phyloP scores from a whole-genome alignment of 2,797 vertebrate genomes.

The Peromyscus melanophrys region DNA sequence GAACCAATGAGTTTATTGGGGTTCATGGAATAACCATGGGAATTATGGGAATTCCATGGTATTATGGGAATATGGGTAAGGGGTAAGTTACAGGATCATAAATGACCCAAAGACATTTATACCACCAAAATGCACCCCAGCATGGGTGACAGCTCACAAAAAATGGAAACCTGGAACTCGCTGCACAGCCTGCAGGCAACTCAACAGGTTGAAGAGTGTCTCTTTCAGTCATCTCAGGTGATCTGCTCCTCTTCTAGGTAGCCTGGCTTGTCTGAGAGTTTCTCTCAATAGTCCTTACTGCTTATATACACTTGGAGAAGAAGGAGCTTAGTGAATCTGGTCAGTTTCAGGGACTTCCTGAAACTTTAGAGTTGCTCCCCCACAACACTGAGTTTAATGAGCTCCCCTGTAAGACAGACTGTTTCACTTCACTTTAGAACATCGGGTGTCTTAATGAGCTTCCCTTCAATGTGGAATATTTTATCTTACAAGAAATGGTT shows the following conservation, averaged over 20 bases:
- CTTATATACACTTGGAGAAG: background rate
- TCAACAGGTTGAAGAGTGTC: background rate
- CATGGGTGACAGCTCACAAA: background rate
- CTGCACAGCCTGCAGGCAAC: background rate
- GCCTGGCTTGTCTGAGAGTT: background rate
- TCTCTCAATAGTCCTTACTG: background rate
- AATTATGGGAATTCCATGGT: no score
- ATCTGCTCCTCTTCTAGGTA: background rate
- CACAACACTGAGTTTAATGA: background rate
- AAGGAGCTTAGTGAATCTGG: background rate
- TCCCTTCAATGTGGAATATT: background rate
- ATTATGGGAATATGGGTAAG: background rate
- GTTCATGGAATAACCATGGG: no score
- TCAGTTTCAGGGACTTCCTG: background rate
- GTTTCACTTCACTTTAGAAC: background rate
- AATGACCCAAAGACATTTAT: background rate
- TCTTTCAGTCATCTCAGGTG: background rate
- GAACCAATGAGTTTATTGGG: background rate
- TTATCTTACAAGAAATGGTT: background rate
- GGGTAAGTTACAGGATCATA: background rate
- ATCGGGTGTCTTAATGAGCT: background rate
- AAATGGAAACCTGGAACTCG: background rate
- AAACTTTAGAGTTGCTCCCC: background rate
- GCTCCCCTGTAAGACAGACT: background rate
- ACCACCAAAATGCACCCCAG: background rate